These are phyloP conservation scores for Muschampia staudingeri DNA, from an alignment of 2,888 invertebrate genomes.

Conservation along the genomic window DNA sequence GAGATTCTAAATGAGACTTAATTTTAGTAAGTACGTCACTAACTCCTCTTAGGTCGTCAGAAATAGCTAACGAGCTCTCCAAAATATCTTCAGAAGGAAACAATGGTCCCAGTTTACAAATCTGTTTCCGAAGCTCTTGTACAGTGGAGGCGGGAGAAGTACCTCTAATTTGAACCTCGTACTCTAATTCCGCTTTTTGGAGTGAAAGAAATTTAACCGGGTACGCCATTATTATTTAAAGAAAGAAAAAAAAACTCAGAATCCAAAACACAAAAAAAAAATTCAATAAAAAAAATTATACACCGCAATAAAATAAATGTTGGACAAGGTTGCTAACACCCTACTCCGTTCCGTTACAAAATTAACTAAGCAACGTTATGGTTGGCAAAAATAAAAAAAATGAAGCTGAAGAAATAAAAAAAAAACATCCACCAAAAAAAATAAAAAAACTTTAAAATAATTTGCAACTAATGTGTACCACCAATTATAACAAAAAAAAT, in stretches of 20 bases:
- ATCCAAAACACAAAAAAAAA: too few relatives aligned
- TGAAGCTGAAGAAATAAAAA: background rate
- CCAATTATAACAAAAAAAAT: background rate
- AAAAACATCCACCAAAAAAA: background rate
- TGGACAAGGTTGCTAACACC: background rate
- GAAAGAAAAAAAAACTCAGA: conserved; percentile 29
- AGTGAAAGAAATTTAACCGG: background rate
- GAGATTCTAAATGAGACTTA: background rate
- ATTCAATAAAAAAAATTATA: background rate
- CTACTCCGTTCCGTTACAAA: conserved; percentile 5
- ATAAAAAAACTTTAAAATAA: background rate
- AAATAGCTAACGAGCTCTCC: background rate
- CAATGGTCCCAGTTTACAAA: background rate
- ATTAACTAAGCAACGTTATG: background rate
- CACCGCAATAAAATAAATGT: background rate
- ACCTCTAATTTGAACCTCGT: conserved; percentile 2
- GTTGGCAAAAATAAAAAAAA: background rate
- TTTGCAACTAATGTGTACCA: background rate
- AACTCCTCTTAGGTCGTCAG: background rate
- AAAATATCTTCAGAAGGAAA: conserved; percentile 6
- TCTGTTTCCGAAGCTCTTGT: background rate
- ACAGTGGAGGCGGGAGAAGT: background rate
- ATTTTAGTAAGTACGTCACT: background rate
- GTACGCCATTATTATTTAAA: background rate
- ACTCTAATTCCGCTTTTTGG: background rate